These are phyloP conservation scores for Eledone cirrhosa DNA, from an alignment of 2,888 invertebrate genomes.

Conservation along the genomic window DNA sequence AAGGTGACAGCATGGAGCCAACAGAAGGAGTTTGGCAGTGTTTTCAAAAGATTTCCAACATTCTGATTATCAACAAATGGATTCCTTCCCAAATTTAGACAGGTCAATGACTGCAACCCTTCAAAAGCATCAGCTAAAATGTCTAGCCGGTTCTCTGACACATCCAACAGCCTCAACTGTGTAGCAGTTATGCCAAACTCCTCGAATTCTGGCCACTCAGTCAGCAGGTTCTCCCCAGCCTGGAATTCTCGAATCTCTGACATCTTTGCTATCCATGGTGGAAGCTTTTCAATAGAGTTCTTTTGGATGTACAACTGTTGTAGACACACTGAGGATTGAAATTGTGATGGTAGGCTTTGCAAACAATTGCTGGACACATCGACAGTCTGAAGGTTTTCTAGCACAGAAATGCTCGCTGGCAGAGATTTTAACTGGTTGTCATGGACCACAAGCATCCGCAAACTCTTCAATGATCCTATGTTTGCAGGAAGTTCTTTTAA, in stretches of 20 bases:
- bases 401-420: background rate
- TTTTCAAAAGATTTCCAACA: background rate
- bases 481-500: background rate
- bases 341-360: background rate
- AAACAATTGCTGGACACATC: background rate
- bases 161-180: background rate
- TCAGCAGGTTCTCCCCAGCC: slow-evolving; percentile 7
- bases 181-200: background rate
- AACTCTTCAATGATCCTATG: background rate
- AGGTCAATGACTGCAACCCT: background rate
- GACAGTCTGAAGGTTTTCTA: background rate
- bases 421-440: slow-evolving; percentile 1
- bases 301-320: background rate
- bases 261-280: background rate
- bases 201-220: background rate
- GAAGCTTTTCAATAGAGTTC: background rate
- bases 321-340: background rate
- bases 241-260: background rate
- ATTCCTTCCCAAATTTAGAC: background rate
- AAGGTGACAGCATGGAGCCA: background rate
- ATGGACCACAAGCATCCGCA: background rate
- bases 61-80: background rate
- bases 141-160: background rate
- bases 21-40: background rate
- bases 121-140: background rate